Evolutionary conservation across 2,888 invertebrate genomes (phyloP), one percentile per base, ranked within the genome.

Genomic region (Hybos culiciformis): DNA sequence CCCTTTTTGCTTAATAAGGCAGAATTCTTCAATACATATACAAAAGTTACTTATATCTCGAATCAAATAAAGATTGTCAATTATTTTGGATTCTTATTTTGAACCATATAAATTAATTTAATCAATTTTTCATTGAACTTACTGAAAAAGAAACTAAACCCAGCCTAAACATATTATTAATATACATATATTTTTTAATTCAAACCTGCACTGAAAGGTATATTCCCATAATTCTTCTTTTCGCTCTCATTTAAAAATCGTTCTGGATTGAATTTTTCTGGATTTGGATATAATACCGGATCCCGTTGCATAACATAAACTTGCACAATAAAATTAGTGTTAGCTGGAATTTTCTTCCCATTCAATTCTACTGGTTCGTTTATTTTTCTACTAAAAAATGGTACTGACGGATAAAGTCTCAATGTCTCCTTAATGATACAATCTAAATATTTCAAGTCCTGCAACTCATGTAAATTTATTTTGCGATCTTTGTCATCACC

Each of bases 391-490:
- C 73, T 71, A 37, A 81, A 70, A 8, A 77, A 69, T 24, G 75
- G 75, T 11, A 80, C 77, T 37, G 78, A 76, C 0, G 81, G 80
- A 52, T 71, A 77, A 2, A 81, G 54, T 26, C 80, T 63, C 45
- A 80, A 52, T 0, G 76, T 66, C 56, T 81, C 80, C 54, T 79
- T 80, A 33, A 81, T 72, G 37, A 78, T 78, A 51, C 73, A 72
- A 49, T 78, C 78, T 42, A 80, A 62, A 46, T 62, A 65, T 7
- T 49, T 51, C 6, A 65, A 46, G 2, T 56, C 42, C 2, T 56
- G 55, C 3, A 64, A 46, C 26, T 56, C 52, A 0, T 49, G 38
- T 20, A 54, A 46, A 24, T 41, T 54, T 1, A 58, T 41, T 0
- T 53, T 17, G 3, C 50, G 48, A 2, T n/a, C 50, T 5, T 36